Conservation (phyloP, 2,888 invertebrate genomes). For the Lasioglossum malachurum region DNA sequence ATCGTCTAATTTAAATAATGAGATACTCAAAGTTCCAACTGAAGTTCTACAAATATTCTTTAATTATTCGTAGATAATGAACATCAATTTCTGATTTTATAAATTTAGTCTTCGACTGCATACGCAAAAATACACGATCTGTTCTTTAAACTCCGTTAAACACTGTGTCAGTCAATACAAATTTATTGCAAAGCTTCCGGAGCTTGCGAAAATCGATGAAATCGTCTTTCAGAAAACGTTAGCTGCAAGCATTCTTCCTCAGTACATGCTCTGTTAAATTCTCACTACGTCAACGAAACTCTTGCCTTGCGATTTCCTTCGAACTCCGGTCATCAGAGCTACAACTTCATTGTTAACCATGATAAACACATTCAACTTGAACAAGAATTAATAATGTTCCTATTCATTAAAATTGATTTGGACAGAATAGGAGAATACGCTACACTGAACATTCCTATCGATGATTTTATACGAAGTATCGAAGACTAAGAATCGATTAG, state of each 20-base stretch:
- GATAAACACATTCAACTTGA: background rate
- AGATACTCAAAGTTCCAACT: background rate
- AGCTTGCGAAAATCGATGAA: background rate
- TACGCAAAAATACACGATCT: too few relatives aligned
- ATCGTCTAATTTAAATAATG: slow-evolving; percentile 1
- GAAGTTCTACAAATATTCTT: background rate
- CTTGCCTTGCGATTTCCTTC: background rate
- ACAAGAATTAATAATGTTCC: background rate
- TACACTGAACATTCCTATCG: background rate
- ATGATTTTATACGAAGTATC: background rate
- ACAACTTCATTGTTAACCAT: background rate
- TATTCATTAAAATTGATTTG: background rate
- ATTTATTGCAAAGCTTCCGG: background rate
- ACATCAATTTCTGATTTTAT: background rate
- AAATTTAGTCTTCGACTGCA: too few relatives aligned
- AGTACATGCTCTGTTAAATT: background rate
- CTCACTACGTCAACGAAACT: background rate
- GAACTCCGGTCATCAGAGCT: background rate
- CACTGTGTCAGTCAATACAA: background rate
- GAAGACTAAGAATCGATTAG: background rate
- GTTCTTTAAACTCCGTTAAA: background rate
- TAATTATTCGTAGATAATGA: background rate
- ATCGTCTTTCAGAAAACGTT: background rate
- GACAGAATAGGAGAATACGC: background rate
- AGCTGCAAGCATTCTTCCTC: background rate